Evolutionary conservation across 2,113 vertebrate species (phyloP).

Genomic region (Colius striatus): DNA sequence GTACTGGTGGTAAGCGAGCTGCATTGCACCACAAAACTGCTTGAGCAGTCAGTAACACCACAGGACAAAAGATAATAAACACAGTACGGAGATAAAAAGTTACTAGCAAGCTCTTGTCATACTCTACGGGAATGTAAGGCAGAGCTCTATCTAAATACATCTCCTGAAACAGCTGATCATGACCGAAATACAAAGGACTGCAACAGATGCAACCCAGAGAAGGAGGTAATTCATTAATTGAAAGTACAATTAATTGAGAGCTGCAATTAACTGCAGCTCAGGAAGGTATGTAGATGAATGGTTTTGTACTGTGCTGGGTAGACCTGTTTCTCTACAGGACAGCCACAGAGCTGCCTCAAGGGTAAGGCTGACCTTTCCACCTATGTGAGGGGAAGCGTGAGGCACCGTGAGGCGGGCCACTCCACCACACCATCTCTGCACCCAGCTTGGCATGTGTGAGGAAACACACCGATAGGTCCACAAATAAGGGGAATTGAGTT

Average conservation of each 20-base stretch:
- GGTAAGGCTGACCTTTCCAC: not conserved
- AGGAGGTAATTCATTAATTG: not conserved
- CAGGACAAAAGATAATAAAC: not conserved
- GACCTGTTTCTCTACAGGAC: not conserved
- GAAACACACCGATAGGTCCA: accelerated
- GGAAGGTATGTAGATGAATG: not conserved
- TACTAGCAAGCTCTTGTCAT: not conserved
- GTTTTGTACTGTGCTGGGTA: not conserved
- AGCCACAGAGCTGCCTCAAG: not conserved
- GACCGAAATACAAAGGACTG: constrained; percentile 3
- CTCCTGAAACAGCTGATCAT: not conserved
- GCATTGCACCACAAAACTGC: not conserved
- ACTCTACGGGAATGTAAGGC: not conserved
- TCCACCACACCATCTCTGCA: accelerated
- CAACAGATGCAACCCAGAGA: not conserved
- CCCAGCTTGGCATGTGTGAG: accelerated
- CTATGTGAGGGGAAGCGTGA: accelerated
- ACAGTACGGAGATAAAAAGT: not conserved
- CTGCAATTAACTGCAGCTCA: not conserved
- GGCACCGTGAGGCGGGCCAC: accelerated
- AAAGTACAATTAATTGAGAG: constrained; percentile 5
- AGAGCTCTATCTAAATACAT: not conserved
- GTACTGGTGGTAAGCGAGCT: not conserved
- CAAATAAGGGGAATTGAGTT: not conserved
- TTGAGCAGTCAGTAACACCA: not conserved